These are phyloP conservation scores for Listrodromus nycthemerus DNA, from an alignment of 2,888 invertebrate species.

Conservation along the genomic window DNA sequence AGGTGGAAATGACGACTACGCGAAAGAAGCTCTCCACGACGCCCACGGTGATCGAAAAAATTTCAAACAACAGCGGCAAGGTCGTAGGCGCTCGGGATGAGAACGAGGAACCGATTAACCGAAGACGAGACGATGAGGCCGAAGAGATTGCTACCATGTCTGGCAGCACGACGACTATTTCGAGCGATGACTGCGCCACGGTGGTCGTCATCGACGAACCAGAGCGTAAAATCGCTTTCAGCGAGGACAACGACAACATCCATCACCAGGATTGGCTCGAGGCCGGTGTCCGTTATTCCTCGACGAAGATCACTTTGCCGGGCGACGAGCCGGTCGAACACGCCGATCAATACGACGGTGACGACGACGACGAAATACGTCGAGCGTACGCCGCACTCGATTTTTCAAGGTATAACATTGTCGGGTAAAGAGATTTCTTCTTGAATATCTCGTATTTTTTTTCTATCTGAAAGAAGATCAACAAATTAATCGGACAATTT, in stretches of 20 bases:
- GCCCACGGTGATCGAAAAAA: slow-evolving; percentile 38
- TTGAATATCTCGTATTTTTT: neutral
- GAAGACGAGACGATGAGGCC: slow-evolving; percentile 9
- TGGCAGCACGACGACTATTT: slow-evolving; percentile 65
- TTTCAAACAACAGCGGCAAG: slow-evolving; percentile 31
- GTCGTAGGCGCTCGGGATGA: slow-evolving; percentile 4
- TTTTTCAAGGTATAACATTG: slow-evolving; percentile 79
- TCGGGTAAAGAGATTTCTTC: neutral
- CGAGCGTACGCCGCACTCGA: slow-evolving; percentile 75
- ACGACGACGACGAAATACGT: slow-evolving; percentile 64
- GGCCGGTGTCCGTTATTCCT: slow-evolving; percentile 81
- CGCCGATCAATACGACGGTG: slow-evolving; percentile 73
- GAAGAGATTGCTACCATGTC: neutral
- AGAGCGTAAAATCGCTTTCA: slow-evolving; percentile 73
- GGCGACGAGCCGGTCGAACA: slow-evolving; percentile 75
- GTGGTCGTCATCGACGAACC: slow-evolving; percentile 80
- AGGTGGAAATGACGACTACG: neutral
- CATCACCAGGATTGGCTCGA: slow-evolving; percentile 83
- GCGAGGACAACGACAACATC: slow-evolving; percentile 79
- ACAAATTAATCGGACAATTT: neutral
- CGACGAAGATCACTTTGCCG: slow-evolving; percentile 81
- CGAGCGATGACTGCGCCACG: slow-evolving; percentile 78
- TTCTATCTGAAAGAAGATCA: neutral
- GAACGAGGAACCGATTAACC: slow-evolving; percentile 35
- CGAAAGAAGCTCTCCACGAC: slow-evolving; percentile 3